phyloP scores from a whole-genome alignment of 2,888 invertebrate species.

The Tortrix viridana region DNA sequence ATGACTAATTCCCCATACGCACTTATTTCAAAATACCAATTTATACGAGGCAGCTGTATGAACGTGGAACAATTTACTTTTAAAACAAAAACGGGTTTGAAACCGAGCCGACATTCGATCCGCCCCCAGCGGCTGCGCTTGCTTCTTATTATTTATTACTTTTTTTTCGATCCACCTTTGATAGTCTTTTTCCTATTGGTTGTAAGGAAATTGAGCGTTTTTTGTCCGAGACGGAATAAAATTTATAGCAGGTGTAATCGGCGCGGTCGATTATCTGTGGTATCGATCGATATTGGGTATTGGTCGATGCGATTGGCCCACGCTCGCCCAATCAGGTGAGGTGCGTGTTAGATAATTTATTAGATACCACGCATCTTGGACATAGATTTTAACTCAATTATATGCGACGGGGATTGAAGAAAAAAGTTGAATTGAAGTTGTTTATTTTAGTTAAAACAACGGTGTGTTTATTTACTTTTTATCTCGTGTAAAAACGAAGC shows the following conservation, averaged over 20 bases:
- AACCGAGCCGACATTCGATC: constrained; percentile 66
- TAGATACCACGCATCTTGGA: constrained; percentile 4
- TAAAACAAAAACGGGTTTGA: constrained; percentile 72
- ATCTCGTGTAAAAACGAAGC: too few relatives aligned
- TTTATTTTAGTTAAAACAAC: too few relatives aligned
- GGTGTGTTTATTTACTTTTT: too few relatives aligned
- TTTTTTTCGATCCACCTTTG: constrained; percentile 62
- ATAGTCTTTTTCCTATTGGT: constrained; percentile 82
- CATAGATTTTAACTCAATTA: too few relatives aligned
- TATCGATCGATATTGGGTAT: constrained; percentile 62
- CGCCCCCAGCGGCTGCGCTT: constrained; percentile 71
- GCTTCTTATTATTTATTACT: constrained; percentile 57
- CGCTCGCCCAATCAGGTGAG: constrained; percentile 56
- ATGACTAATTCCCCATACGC: not conserved
- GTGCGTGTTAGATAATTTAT: constrained; percentile 5
- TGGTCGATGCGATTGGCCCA: constrained; percentile 60
- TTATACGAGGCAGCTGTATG: constrained; percentile 38
- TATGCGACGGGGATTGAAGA: too few relatives aligned
- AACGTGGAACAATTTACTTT: constrained; percentile 42
- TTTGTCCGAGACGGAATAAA: constrained; percentile 68
- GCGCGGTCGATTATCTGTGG: constrained; percentile 53
- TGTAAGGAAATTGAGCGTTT: constrained; percentile 70
- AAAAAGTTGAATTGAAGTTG: too few relatives aligned
- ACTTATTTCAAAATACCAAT: constrained; percentile 18
- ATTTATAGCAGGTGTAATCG: constrained; percentile 78